Evolutionary conservation across 2,113 vertebrate species (phyloP), one percentile per base, ranked within the genome.

Genomic region (Guaruba guarouba): DNA sequence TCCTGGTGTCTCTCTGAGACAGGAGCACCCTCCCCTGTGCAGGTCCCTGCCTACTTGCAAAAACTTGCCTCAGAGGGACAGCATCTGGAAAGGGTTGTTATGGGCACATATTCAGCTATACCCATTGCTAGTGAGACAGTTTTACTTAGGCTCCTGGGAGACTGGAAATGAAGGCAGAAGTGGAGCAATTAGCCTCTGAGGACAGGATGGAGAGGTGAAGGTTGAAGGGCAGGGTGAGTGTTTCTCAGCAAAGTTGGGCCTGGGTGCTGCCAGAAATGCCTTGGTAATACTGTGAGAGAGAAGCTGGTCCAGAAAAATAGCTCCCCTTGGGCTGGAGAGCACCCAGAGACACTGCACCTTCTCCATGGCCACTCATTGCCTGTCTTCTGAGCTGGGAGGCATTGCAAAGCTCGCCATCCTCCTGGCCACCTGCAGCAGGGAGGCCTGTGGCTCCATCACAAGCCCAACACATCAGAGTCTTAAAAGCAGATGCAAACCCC

Each of bases 331-430:
- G 68, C n/a, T 81, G 73, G 51, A 81, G 68, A 78, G 37, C 20
- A 82, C 11, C 13, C 12, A 17, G 68, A 83, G 44, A 11, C 6
- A 10, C 16, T 78, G 76, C 33, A 86, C 2, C 61, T 55, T 31
- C 71, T 68, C 31, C 64, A 43, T 0, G 0, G 83, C 23, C 7
- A 41, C 2, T 6, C 3, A 1, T 12, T 17, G 41, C 54, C 77
- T 22, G 49, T 62, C 66, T 78, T 20, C 83, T 7, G 33, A 83
- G 19, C 37, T 86, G 63, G 57, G 68, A 63, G n/a, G 59, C 51
- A 31, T 35, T 63, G 82, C 44, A 51, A 37, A 27, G 9, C 66
- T 82, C 54, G 63, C 64, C 3, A 3, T 39, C 66, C 71, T 59
- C 67, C 59, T 69, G 74, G 28, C 31, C 57, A 29, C 25, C 39